Percentiles rank a stretch among this genome's conserved stretches.
Evolutionary conservation across 2,113 vertebrate genomes (phyloP).

Genomic region (Platichthys flesus): DNA sequence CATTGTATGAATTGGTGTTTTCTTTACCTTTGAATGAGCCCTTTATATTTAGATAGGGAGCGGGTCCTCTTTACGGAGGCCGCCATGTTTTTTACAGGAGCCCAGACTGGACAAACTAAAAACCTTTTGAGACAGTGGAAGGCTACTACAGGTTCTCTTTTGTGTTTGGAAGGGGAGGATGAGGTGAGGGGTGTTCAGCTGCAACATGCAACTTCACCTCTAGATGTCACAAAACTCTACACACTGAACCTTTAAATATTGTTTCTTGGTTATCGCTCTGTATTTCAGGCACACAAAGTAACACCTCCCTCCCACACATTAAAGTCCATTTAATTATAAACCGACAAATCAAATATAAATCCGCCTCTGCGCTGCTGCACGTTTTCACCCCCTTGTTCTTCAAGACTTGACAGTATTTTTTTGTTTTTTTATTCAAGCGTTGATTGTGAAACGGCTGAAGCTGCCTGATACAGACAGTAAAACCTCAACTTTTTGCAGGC

Average conservation of each 20-base stretch:
- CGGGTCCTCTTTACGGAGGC: too few relatives aligned
- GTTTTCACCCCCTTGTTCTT: not conserved
- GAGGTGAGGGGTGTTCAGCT: too few relatives aligned
- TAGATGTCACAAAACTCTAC: too few relatives aligned
- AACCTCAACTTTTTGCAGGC: constrained; percentile 68
- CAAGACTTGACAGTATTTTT: constrained; percentile 5
- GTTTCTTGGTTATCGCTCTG: constrained; percentile 51
- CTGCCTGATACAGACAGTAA: constrained; percentile 58
- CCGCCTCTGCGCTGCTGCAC: constrained; percentile 13
- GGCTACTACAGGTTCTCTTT: too few relatives aligned
- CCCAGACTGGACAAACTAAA: too few relatives aligned
- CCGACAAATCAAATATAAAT: constrained; percentile 39
- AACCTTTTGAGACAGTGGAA: too few relatives aligned
- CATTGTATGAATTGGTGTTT: too few relatives aligned
- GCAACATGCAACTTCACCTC: too few relatives aligned
- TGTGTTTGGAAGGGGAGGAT: too few relatives aligned
- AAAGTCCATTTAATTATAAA: constrained; percentile 39
- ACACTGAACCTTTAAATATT: constrained; percentile 43
- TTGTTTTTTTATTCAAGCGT: constrained; percentile 13
- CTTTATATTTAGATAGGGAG: too few relatives aligned
- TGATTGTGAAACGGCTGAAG: constrained; percentile 54
- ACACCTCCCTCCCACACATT: not conserved
- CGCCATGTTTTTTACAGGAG: too few relatives aligned
- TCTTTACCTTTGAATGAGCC: too few relatives aligned
- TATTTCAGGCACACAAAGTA: constrained; percentile 37